Evolutionary conservation across 2,797 vertebrate genomes (phyloP).

Genomic region (Premnoplex brunnescens): DNA sequence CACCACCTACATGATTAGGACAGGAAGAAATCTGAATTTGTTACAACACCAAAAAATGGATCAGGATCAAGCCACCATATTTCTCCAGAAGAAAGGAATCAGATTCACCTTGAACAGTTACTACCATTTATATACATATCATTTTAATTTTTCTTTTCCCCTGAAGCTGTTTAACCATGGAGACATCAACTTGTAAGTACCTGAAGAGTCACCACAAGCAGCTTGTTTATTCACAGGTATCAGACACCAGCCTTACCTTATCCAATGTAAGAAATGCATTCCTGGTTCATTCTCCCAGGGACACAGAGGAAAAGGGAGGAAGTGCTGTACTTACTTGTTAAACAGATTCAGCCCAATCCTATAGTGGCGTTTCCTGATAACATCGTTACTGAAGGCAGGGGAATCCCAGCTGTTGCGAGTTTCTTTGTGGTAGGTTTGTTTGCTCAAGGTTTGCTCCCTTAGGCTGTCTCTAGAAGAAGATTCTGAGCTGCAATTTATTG

Average conservation of each 20-base stretch:
- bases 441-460: slow-evolving; percentile 94
- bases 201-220: background rate
- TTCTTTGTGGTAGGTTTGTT: slow-evolving; percentile 98
- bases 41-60: background rate
- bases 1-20: background rate
- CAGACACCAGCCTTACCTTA: background rate
- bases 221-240: background rate
- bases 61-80: background rate
- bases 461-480: slow-evolving; percentile 95
- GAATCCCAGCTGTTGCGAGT: slow-evolving; percentile 98
- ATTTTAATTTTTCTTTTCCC: background rate
- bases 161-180: background rate
- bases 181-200: background rate
- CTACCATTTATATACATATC: background rate
- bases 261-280: background rate
- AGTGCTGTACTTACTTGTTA: slow-evolving; percentile 88
- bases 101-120: background rate
- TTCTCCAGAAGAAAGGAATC: background rate
- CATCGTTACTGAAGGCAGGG: slow-evolving; percentile 94
- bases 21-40: background rate
- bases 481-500: slow-evolving; percentile 97
- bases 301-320: background rate
- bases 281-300: background rate
- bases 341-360: slow-evolving; percentile 97
- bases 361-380: slow-evolving; percentile 96